Base-by-base conservation (phyloP, 2,888 invertebrate species). In the Metallyticus violacea region DNA sequence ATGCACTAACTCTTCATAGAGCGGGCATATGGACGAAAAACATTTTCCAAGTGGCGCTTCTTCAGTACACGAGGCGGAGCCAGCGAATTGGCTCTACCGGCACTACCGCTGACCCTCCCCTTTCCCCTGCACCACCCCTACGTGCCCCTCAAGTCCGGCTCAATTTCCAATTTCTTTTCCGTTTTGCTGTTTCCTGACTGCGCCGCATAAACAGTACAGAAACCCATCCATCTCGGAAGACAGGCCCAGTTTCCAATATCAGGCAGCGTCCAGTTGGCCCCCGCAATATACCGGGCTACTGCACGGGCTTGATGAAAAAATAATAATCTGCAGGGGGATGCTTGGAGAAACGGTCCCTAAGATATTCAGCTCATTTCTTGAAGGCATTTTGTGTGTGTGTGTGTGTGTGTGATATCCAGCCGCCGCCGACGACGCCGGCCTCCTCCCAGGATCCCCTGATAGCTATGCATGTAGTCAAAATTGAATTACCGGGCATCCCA, bases 311-410 rank as follows among this genome's bases (percentile, higher is more conserved):
- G 91, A 91, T 91, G 91, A 91, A 91, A 91, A 91, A 91, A 91
- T 91, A 91, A 91, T 91, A 91, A 91, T 91, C 91, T 90, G 90
- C 84, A 84, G 90, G 90, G 91, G 90, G 91, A 90, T 90, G 90
- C 90, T 28, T 15, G 88, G 90, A 89, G 89, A 89, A 90, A 90
- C 90, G 90, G 90, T 90, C 90, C 90, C 89, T 79, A 85, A 85
- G 79, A 85, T 85, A 85, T 85, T 85, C 85, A 85, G 85, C 85
- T 85, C 85, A 85, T 85, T 79, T 79, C 79, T 28, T 83, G 83
- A 77, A 25, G 30, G 30, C 78, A 26, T 26, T 62, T 9, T 62
- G 40, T 40, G 40, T 40, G 40, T 40, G 40, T 62, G 40, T 40
- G 40, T 40, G 40, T 40, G 2, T 40, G 40, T 62, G 22, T 62